phyloP scores from a whole-genome alignment of 2,888 invertebrate genomes.

The Macroteleia sp. region DNA sequence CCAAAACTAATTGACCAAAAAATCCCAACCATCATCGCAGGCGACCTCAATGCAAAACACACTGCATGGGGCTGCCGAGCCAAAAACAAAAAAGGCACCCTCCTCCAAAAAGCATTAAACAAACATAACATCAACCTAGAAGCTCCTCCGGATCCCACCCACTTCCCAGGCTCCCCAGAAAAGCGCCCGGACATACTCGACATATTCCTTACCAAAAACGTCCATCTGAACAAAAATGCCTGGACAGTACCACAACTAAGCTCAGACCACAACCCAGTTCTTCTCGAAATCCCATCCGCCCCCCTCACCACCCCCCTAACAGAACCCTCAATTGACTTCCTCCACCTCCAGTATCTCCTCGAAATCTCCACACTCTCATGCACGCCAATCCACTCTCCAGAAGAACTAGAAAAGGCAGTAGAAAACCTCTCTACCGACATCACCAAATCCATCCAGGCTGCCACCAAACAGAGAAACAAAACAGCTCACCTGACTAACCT shows the following conservation, averaged over 20 bases:
- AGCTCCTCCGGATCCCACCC: not conserved
- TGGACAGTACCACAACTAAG: not conserved
- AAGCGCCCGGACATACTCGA: slow-evolving; percentile 20
- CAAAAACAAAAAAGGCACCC: no score
- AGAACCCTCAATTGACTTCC: not conserved
- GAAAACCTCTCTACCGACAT: no score
- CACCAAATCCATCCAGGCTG: not conserved
- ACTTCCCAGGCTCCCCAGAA: not conserved
- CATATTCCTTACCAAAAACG: slow-evolving; percentile 22
- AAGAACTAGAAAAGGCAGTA: no score
- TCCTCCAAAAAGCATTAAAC: not conserved
- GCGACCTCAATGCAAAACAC: no score
- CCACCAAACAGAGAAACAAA: no score
- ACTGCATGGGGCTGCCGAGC: no score
- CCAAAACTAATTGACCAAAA: no score
- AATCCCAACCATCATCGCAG: no score
- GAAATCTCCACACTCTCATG: not conserved
- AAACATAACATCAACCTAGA: not conserved
- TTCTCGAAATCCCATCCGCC: not conserved
- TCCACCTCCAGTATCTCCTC: not conserved
- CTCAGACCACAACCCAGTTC: slow-evolving; percentile 11
- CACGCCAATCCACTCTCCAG: no score
- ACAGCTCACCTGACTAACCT: no score
- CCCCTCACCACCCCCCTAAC: not conserved
- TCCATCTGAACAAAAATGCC: not conserved